These are phyloP conservation scores for Gallinago media DNA, from an alignment of 2,113 vertebrate genomes.

Conservation along the genomic window DNA sequence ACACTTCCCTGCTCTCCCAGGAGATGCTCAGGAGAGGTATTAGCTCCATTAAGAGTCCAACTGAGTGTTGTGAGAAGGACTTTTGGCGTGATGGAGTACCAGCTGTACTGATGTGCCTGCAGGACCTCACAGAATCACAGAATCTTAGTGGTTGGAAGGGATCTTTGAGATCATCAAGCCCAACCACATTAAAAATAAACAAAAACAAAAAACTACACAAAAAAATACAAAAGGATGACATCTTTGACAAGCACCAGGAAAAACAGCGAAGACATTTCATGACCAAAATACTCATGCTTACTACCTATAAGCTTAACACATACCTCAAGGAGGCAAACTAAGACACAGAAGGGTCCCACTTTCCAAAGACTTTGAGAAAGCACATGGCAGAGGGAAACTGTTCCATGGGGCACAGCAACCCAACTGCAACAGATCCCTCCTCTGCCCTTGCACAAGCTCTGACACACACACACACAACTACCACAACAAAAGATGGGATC, in stretches of 20 bases:
- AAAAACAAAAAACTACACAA: too few species aligned
- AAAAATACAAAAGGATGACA: neutral
- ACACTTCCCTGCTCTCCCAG: neutral
- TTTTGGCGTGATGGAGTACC: neutral
- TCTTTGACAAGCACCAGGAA: neutral
- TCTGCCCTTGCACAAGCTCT: neutral
- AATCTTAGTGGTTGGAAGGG: too few species aligned
- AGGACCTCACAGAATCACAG: neutral
- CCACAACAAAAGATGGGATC: neutral
- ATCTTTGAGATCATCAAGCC: too few species aligned
- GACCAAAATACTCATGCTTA: neutral
- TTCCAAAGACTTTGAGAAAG: neutral
- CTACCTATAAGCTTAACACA: accelerated
- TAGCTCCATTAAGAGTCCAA: neutral
- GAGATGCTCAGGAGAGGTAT: neutral
- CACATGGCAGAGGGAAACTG: neutral
- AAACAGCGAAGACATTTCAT: neutral
- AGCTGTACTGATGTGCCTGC: neutral
- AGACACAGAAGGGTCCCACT: neutral
- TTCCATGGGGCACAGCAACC: neutral
- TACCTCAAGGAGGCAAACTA: neutral
- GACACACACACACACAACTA: neutral
- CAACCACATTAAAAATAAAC: too few species aligned
- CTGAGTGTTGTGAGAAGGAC: neutral
- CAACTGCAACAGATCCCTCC: neutral